Base-by-base conservation (phyloP, 2,797 vertebrate genomes). In the Rhinichthys osculus region DNA sequence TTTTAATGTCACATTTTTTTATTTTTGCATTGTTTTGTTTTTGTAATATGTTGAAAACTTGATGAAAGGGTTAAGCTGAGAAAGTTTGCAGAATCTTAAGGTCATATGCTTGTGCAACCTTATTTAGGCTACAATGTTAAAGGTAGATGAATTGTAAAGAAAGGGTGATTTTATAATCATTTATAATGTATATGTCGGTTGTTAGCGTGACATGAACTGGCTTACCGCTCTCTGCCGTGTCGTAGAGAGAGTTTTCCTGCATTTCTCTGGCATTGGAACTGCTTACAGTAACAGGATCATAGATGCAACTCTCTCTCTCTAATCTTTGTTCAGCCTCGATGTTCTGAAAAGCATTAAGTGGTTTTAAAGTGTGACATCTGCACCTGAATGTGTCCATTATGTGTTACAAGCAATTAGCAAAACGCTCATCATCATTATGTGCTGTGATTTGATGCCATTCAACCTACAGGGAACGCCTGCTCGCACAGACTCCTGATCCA, bases 381-480 rank as follows among this genome's bases (percentile, higher is more conserved):
- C 23, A 57, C n/a, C 66, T 59, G 50, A 59, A 82, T 27, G 16
- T 38, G 33, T 62, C 16, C 9, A 35, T 81, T 38, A 54, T 40
- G 66, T 54, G 35, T 38, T 70, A 78, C 1, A 14, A 64, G 77
- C 38, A 33, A 73, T 73, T 27, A 62, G 19, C 54, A 50, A 73
- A 64, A 40, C 9, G 10, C 73, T 69, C 33, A 54, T 84, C 9
- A 69, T 84, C 33, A 40, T 69, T 52, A 66, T 38, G 13, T n/a
- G 50, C 23, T 35, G 84, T 69, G 62, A 54, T 59, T 44, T 35
- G 30, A 62, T 72, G 54, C n/a, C 33, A 27, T 7, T 79, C 9
- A 35, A 89, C 86, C 17, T 89, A 91, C 90, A 30, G 87, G 88
- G 35, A 91, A 91, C 5, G 90, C 87, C 35, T 84, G 81, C 50